These are phyloP conservation scores for Anabacerthia variegaticeps DNA, from an alignment of 2,797 vertebrate genomes.

Conservation along the genomic window DNA sequence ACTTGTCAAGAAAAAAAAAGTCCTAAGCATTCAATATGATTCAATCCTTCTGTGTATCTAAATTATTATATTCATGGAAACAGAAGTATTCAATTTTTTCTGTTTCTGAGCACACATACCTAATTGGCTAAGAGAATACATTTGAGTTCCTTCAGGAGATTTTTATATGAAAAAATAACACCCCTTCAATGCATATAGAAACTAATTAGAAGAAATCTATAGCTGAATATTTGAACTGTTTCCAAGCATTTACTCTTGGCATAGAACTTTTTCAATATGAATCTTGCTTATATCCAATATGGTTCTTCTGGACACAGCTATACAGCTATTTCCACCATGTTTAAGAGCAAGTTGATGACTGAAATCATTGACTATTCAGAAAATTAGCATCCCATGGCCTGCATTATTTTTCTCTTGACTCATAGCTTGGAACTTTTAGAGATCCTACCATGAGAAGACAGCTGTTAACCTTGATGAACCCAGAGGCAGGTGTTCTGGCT, in stretches of 20 bases:
- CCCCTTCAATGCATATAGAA: background rate
- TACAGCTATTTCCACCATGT: background rate
- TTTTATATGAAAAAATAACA: background rate
- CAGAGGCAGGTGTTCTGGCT: background rate
- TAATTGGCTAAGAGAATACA: background rate
- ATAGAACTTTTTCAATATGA: background rate
- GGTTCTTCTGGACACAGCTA: background rate
- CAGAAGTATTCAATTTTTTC: constrained; percentile 1
- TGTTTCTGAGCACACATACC: background rate
- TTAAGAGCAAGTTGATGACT: background rate
- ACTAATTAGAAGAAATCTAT: constrained; percentile 17
- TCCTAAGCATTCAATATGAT: background rate
- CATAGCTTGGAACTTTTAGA: background rate
- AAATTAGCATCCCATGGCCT: background rate
- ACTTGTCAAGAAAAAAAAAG: background rate
- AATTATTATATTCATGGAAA: background rate
- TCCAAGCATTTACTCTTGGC: constrained; percentile 18
- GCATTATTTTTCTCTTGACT: background rate
- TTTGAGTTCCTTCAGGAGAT: background rate
- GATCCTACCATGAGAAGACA: background rate
- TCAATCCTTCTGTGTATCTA: background rate
- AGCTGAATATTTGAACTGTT: constrained; percentile 31
- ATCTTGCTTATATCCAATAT: background rate
- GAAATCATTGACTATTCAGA: background rate
- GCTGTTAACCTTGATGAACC: background rate